Base-by-base conservation (phyloP, 2,113 vertebrate species). In the mouse (Mus musculus) region DNA sequence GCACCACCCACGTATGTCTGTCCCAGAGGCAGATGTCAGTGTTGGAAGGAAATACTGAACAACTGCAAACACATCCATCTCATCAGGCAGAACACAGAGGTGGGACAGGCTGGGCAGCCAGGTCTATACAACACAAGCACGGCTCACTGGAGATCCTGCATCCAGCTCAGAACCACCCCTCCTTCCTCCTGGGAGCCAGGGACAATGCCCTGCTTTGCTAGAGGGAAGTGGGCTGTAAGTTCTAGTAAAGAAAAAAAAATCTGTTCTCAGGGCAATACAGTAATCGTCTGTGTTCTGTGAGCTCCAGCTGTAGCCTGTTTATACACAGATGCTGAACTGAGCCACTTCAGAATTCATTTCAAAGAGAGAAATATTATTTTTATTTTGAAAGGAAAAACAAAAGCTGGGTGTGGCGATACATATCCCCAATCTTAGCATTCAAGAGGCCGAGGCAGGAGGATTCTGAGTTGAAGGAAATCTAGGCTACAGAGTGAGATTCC, bases 311-410 rank as follows among this genome's bases (percentile, higher is more conserved):
- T 3, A 46, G 46, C 49, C 75, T 80, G 42, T 95, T 71, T 88
- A 90, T 42, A 59, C 36, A 30, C 72, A 77, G 76, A 4, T 63
- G 84, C 73, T 69, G 69, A 94, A 49, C 1, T 63, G 49, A 71
- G 59, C 49, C 76, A 88, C 80, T 85, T 85, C 67, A 84, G 71
- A 93, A 95, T 75, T 69, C 33, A 95, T 30, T 39, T n/a, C n/a
- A 46, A 88, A 94, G 78, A 67, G 28, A 89, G 78, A 90, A 76
- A 80, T 30, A 46, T 4, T 28, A 46, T 67, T 87, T 71, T 75
- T 89, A 52, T 93, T 87, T 54, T 72, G 93, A 91, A 93, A 87
- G 39, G 54, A 89, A 71, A 71, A 78, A 67, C 69, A 85, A 56
- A 76, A 71, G 46, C 84, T 52, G 30, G 28, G 42, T 65, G 8